Evolutionary conservation across 2,113 vertebrate species (phyloP), one percentile per base, ranked within the genome.

Genomic region (Chaenocephalus aceratus): DNA sequence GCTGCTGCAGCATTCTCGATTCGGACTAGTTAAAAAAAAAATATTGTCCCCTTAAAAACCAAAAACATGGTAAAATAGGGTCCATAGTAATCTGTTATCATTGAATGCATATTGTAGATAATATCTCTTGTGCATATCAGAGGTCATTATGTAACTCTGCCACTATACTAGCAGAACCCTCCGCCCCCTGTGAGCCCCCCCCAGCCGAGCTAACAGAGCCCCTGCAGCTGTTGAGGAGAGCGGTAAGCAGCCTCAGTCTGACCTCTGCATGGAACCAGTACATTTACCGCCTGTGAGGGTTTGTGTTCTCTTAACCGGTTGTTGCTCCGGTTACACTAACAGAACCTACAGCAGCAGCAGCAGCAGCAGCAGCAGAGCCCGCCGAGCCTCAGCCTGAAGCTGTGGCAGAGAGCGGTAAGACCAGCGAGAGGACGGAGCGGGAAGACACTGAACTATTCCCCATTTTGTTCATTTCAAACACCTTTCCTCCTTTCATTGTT

Each of bases 381-480:
- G 10, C 76, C 10, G 83, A 88, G 66, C 81, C 86, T 16, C 84
- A 87, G 57, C 51, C 76, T 26, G 66, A 79, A 71, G 83, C 79
- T 48, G 79, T 84, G 79, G 60, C 79, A 30, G 74, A 88, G 74
- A 91, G 89, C 86, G 93, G 93, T 95, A 93, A 94, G 90, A 82
- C 48, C 54, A 41, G 12, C 68, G 53, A 66, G 57, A 66, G 6
- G 66, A 48, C 78, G 88, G 78, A 79, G 52, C 6, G 23, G 76
- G 77, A 21, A 63, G 30, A 36, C 65, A 65, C 48, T 2, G 10
- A 54, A 48, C 53, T 10, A 53, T 57, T 26, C 53, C n/a, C 45
- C n/a, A 45, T 44, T 21, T 8, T 64, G 23, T 71, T 77, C 46
- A 69, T 57, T 53, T 61, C 21, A 14, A 64, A 46, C 71, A 72